Conservation (phyloP, 2,888 invertebrate species). For the Horisme vitalbata region DNA sequence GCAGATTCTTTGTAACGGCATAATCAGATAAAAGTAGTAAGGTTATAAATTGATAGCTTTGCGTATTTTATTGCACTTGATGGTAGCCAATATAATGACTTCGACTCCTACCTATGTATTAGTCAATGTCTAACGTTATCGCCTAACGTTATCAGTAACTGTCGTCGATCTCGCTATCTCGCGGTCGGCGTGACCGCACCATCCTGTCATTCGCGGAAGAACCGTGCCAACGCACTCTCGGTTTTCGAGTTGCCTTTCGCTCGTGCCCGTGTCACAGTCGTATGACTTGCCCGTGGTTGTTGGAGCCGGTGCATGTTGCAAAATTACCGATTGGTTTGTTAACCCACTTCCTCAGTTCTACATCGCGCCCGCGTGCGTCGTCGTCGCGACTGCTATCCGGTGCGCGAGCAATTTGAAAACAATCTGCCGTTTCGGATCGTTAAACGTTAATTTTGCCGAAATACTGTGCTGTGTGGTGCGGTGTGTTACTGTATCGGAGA, state of each 20-base stretch:
- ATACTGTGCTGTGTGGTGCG: conserved; percentile 35
- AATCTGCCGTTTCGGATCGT: conserved; percentile 42
- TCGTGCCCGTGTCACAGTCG: conserved; percentile 58
- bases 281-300: conserved; percentile 57
- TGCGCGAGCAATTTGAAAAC: conserved; percentile 56
- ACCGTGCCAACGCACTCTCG: conserved; percentile 72
- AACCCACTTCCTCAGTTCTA: conserved; percentile 62
- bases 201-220: conserved; percentile 72
- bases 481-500: conserved; percentile 24
- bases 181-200: conserved; percentile 59
- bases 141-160: conserved; percentile 62
- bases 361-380: conserved; percentile 34
- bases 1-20: too few species aligned
- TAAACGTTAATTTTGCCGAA: conserved; percentile 28
- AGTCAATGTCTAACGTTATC: conserved; percentile 60
- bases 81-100: conserved; percentile 11
- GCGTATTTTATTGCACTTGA: background rate
- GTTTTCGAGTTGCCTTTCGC: conserved; percentile 74
- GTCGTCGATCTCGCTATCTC: conserved; percentile 73
- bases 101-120: conserved; percentile 29
- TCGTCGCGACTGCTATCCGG: conserved; percentile 49
- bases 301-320: conserved; percentile 64
- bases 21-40: too few species aligned
- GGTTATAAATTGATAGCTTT: conserved; percentile 2
- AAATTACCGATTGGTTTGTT: conserved; percentile 71